These are phyloP conservation scores for Drosophila oshimai DNA, from an alignment of 1,140 invertebrate species.

Conservation along the genomic window DNA sequence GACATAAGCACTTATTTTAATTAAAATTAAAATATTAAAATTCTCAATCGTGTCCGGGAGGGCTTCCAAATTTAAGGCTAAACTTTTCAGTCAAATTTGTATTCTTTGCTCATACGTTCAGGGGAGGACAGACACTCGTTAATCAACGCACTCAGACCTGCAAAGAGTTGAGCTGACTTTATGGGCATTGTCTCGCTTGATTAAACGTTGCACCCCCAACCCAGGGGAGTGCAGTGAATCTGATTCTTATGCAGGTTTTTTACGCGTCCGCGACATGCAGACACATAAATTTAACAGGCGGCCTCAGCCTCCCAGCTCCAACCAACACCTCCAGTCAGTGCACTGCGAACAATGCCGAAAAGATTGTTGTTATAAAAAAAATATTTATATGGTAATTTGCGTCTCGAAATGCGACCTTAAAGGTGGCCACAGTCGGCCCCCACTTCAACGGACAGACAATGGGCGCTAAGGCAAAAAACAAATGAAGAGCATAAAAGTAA, in stretches of 20 bases:
- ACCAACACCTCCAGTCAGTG: not conserved
- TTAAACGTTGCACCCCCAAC: conserved; percentile 54
- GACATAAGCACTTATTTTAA: not conserved
- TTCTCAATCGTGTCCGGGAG: too few species aligned
- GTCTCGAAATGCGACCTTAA: conserved; percentile 34
- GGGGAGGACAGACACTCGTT: conserved; percentile 21
- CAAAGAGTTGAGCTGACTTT: conserved; percentile 38
- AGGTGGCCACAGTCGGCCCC: conserved; percentile 25
- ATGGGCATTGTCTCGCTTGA: conserved; percentile 75
- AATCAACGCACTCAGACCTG: conserved; percentile 46
- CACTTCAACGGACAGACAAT: conserved; percentile 37
- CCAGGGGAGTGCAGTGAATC: conserved; percentile 25
- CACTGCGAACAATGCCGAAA: conserved; percentile 32
- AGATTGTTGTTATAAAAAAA: conserved; percentile 6
- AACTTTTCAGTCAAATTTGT: too few species aligned
- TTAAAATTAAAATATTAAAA: not conserved
- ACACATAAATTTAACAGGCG: conserved; percentile 67
- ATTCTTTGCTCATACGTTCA: not conserved
- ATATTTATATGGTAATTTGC: conserved; percentile 44
- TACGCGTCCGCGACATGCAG: conserved; percentile 65
- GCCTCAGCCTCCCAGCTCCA: not conserved
- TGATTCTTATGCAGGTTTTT: conserved; percentile 71
- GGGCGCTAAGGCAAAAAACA: conserved; percentile 50
- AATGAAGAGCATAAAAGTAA: conserved; percentile 67
- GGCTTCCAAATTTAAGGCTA: too few species aligned